Evolutionary conservation across 2,888 invertebrate species (phyloP), one percentile per base, ranked within the genome.

Genomic region (Volucella zonaria): DNA sequence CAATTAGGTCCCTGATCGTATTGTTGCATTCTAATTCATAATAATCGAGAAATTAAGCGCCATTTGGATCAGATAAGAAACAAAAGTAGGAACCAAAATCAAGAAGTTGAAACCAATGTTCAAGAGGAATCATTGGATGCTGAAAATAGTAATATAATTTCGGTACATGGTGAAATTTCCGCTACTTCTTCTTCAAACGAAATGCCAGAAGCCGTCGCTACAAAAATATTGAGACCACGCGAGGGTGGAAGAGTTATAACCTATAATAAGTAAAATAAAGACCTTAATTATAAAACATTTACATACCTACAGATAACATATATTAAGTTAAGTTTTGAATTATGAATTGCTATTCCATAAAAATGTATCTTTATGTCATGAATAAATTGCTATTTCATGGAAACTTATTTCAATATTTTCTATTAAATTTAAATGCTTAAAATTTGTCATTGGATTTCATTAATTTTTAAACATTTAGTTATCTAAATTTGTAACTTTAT

Each of bases 1-100:
- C 56, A 73, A 68, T 52, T 79, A 59, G 83, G 86, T 52, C 75
- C 74, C 10, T 68, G 67, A 38, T 47, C 80, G 9, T 76, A 86
- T 68, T 47, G 42, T 31, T 73, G 81, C 40, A 61, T 77, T 8
- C 15, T 67, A n/a, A 42, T 56, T 38, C 51, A 76, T 23, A 76
- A 70, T 58, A 70, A 64, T 18, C n/a, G n/a, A n/a, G n/a, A n/a
- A n/a, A n/a, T n/a, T n/a, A 62, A 61, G 38, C 67, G 76, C 14
- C 68, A 70, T 43, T 61, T 67, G 14, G 43, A 70, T 73, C 67
- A 68, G 47, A 75, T 76, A 23, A 56, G 56, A 70, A 61, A 10
- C 4, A 9, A 14, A 3, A 38, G n/a, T 40, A 40, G 8, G 40
- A 38, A 38, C 40, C 56, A 56, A 56, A 56, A 40, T 14, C 40